Conservation (phyloP, 2,888 invertebrate species). For the Trissolcus brochymenae region DNA sequence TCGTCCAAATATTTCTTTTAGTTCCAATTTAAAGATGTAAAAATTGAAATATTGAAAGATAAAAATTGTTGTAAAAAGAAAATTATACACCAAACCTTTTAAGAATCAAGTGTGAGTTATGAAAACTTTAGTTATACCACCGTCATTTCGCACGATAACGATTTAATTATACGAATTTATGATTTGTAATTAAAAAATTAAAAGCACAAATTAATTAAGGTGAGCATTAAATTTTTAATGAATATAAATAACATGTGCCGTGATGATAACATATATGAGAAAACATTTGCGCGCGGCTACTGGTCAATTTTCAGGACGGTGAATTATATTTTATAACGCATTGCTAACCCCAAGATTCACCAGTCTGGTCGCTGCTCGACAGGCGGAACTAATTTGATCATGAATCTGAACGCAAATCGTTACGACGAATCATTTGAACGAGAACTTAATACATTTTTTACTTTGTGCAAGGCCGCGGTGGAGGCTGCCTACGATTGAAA, state of each 20-base stretch:
- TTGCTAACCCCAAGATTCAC: conserved; percentile 58
- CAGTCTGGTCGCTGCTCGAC: conserved; percentile 64
- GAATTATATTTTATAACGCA: conserved; percentile 68
- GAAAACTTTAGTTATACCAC: conserved; percentile 32
- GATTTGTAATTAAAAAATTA: conserved; percentile 40
- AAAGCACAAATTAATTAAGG: conserved; percentile 45
- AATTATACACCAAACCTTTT: background rate
- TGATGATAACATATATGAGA: conserved; percentile 44
- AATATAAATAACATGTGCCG: conserved; percentile 49
- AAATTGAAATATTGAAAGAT: too few relatives aligned
- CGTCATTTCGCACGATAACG: conserved; percentile 30
- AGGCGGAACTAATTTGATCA: conserved; percentile 67
- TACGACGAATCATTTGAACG: conserved; percentile 53
- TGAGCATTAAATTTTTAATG: conserved; percentile 44
- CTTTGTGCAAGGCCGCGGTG: conserved; percentile 21
- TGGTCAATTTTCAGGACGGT: conserved; percentile 58
- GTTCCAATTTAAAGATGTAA: too few relatives aligned
- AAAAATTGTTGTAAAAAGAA: too few relatives aligned
- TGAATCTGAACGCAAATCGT: conserved; percentile 50
- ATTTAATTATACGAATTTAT: conserved; percentile 41
- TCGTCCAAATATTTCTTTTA: too few relatives aligned
- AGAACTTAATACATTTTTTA: conserved; percentile 57
- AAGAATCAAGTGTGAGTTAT: conserved; percentile 28
- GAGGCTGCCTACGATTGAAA: conserved; percentile 34
- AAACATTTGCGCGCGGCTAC: conserved; percentile 43